phyloP scores from a whole-genome alignment of 92 coral and sea anemone species.

The Meandrina meandrites region DNA sequence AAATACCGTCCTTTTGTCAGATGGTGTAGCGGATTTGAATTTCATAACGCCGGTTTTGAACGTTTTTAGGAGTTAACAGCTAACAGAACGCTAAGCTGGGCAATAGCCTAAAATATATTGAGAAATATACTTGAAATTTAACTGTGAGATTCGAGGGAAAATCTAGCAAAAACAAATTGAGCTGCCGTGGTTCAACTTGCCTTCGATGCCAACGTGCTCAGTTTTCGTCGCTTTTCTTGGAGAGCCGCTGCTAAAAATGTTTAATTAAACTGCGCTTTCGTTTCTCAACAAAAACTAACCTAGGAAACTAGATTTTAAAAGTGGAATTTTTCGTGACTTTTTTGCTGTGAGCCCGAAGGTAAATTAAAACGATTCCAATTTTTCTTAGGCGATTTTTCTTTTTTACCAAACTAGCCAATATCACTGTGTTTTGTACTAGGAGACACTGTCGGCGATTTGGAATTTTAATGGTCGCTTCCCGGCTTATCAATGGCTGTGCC shows the following conservation, averaged over 20 bases:
- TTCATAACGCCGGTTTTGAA: neutral
- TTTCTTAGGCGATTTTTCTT: neutral
- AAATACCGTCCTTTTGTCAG: neutral
- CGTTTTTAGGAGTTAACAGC: neutral
- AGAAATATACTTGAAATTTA: neutral
- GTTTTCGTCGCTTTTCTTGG: neutral
- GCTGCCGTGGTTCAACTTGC: neutral
- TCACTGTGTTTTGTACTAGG: constrained; percentile 23
- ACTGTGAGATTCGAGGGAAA: neutral
- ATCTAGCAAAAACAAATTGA: neutral
- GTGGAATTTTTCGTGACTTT: constrained; percentile 6
- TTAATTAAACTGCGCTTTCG: neutral
- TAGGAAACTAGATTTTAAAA: constrained; percentile 3
- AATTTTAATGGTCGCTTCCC: constrained; percentile 15
- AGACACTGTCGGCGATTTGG: constrained; percentile 12
- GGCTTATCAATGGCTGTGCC: neutral
- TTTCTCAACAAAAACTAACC: neutral
- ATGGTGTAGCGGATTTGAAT: neutral
- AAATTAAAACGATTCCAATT: neutral
- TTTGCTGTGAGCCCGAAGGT: neutral
- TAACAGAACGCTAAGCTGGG: neutral
- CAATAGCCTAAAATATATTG: neutral
- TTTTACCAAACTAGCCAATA: neutral
- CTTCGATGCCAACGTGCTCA: neutral
- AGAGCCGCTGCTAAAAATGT: neutral